Evolutionary conservation across 2,797 vertebrate genomes (phyloP), one percentile per base, ranked within the genome.

Genomic region (Coregonus suidteri): DNA sequence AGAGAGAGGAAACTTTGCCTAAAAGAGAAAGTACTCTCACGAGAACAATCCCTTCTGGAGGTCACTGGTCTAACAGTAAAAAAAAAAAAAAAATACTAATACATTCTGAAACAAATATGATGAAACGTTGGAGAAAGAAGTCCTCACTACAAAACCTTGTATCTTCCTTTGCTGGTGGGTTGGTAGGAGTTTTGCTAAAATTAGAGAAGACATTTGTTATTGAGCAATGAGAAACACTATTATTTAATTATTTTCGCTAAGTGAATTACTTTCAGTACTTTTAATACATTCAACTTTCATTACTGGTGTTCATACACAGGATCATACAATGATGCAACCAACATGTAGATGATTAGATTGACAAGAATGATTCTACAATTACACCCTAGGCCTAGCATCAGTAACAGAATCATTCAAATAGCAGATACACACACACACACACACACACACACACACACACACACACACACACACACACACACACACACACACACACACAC

Each of bases 111-210:
- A 79, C 77, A 71, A 81, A 75, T 69, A 47, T 47, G 41, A 84
- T 77, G 85, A 80, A 74, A 25, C 75, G 75, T 51, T 77, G 75
- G 20, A 75, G 70, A 84, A 1, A 6, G 30, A 71, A 78, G 56
- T 53, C 78, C 83, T 92, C 84, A 92, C 93, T 95, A 99, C 89
- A 99, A 90, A 86, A 99, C 98, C 93, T 99, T 99, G 95, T 99
- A 99, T 84, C 98, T 94, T 91, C 97, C 96, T 95, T 99, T 99
- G 94, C 96, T 99, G 77, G 97, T 97, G n/a, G 98, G 98, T 92
- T 99, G 98, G 93, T 99, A 99, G 7, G 98, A 99, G 90, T 99
- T 99, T 99, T 99, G 98, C 98, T 99, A 89, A 2, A 91, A 92
- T 25, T 34, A 54, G 76, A 79, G 41, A 54, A 64, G 1, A 75